Evolutionary conservation across 2,888 invertebrate species (phyloP), one percentile per base, ranked within the genome.

Genomic region (Brenthis ino): DNA sequence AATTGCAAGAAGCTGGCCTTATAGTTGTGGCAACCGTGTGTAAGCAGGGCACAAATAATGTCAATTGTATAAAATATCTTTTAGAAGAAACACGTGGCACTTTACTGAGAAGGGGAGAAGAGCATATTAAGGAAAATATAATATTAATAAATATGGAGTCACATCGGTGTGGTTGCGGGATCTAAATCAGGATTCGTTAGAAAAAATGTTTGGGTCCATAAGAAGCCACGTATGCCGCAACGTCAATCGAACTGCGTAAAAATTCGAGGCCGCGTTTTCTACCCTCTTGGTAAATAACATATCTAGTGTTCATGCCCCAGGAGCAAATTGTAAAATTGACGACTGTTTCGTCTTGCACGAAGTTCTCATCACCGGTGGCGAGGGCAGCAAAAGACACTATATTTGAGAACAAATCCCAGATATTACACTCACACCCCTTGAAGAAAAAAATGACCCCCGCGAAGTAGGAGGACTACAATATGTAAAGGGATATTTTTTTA

Each of bases 31-130:
- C 75, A 24, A 74, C 76, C 6, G 71, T 78, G 2, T 78, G 77
- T 67, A 75, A 78, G 53, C 77, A 81, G 67, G 77, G 77, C 13
- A 65, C 78, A 8, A 75, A 74, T 47, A 80, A 79, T 65, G 43
- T 61, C 0, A 55, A 73, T 6, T 71, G 72, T 13, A 64, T 78
- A 1, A 79, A 77, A 67, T 56, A 65, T 13, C 48, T 79, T 14
- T 56, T 77, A 0, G 20, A 79, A 57, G 76, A 79, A 56, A 72
- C 76, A 47, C n/a, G 71, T 28, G 68, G 61, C 6, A 56, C 33
- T n/a, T 60, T 70, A 58, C 60, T 69, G 43, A 65, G 69, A 65
- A 67, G 13, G 47, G 60, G n/a, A 33, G 64, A 72, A 61, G 67
- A 72, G 67, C 37, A 37, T 37, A 37, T 69, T 0, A 69, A 67